These are phyloP conservation scores for Phalloptychus januarius DNA, from an alignment of 2,797 vertebrate genomes.

Conservation along the genomic window DNA sequence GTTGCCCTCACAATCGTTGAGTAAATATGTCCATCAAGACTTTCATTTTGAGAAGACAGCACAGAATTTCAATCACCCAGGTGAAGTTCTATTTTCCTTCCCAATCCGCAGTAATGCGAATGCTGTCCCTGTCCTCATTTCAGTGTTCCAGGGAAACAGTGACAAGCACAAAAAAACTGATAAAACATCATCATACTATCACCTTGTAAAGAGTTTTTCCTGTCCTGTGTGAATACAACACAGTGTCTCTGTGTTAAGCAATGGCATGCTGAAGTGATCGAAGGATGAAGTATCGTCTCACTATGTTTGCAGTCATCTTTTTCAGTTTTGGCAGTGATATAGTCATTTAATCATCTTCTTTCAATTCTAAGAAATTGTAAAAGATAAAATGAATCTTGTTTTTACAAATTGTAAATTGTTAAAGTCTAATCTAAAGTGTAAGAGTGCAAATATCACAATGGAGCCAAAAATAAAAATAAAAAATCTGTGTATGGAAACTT, in stretches of 20 bases:
- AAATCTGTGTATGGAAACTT: neutral
- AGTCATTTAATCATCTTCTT: neutral
- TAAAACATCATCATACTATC: constrained; percentile 37
- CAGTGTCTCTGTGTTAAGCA: neutral
- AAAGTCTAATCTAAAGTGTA: neutral
- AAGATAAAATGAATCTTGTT: neutral
- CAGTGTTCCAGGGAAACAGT: constrained; percentile 53
- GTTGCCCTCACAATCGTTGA: neutral
- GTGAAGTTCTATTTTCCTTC: constrained; percentile 50
- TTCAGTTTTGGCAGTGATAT: neutral
- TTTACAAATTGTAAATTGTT: neutral
- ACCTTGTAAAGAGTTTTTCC: constrained; percentile 23
- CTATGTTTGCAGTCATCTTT: neutral
- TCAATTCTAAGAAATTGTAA: neutral
- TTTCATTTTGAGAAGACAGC: constrained; percentile 27
- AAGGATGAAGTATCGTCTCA: neutral
- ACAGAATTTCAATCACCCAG: constrained; percentile 20
- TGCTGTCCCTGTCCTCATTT: constrained; percentile 44
- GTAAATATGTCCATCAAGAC: constrained; percentile 14
- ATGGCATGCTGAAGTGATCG: neutral
- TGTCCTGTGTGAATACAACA: neutral
- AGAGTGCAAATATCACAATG: neutral
- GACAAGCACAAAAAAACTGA: constrained; percentile 63
- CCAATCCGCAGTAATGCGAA: constrained; percentile 43
- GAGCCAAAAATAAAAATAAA: neutral